A percentile compares a stretch with the other conserved stretches of the same genome.
phyloP scores from a whole-genome alignment of 2,888 invertebrate species.

The Geotrupes spiniger region DNA sequence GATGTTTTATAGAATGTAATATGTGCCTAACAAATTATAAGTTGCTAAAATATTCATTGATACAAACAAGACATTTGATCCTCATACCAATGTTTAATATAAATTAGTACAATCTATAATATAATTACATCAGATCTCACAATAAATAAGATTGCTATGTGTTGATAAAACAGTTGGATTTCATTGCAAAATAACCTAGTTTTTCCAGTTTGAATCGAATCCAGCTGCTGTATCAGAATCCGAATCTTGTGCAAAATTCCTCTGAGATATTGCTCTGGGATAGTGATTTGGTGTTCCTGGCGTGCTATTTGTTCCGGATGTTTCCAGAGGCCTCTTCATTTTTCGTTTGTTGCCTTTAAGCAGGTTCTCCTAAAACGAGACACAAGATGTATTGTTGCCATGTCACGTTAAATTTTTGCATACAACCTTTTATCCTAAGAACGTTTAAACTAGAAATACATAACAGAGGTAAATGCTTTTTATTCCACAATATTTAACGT shows the following conservation, averaged over 20 bases:
- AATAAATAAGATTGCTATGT: slow-evolving; percentile 3
- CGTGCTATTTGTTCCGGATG: slow-evolving; percentile 56
- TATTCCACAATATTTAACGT: background rate
- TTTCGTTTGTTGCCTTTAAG: slow-evolving; percentile 67
- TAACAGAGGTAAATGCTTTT: background rate
- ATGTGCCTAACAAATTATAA: too few species aligned
- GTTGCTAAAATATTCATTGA: too few species aligned
- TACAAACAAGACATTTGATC: too few species aligned
- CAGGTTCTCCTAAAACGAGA: slow-evolving; percentile 50
- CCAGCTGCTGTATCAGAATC: slow-evolving; percentile 88
- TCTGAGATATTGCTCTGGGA: slow-evolving; percentile 31
- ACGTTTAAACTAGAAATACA: slow-evolving; percentile 11
- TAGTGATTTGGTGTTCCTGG: slow-evolving; percentile 64
- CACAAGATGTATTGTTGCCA: slow-evolving; percentile 20
- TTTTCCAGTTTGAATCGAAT: slow-evolving; percentile 74
- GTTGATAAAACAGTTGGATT: background rate
- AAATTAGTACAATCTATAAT: background rate
- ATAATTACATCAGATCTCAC: slow-evolving; percentile 1
- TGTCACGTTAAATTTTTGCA: background rate
- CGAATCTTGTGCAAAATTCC: slow-evolving; percentile 60
- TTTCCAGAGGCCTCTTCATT: slow-evolving; percentile 58
- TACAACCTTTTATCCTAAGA: slow-evolving; percentile 22
- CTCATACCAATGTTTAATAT: slow-evolving; percentile 8
- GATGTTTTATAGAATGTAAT: too few species aligned
- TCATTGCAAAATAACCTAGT: slow-evolving; percentile 26